A percentile compares a stretch with the other conserved stretches of the same genome.
phyloP scores from a whole-genome alignment of 1,140 invertebrate species.

The Streblospio benedicti region DNA sequence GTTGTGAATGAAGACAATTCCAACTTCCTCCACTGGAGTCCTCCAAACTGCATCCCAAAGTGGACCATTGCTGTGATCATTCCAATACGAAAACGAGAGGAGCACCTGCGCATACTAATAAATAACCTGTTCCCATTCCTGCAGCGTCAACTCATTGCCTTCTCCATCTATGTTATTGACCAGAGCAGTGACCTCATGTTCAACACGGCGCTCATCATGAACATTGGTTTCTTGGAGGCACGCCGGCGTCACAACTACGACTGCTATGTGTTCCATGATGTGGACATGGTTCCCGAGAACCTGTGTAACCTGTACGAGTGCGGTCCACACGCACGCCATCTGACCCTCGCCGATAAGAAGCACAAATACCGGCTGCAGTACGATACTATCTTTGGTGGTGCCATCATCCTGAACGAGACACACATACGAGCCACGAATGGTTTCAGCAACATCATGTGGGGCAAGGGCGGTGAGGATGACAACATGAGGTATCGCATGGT shows the following conservation, averaged over 20 bases:
- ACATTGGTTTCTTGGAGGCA: conserved; percentile 74
- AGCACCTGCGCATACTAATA: conserved; percentile 68
- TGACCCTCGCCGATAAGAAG: neutral
- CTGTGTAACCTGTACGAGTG: conserved; percentile 81
- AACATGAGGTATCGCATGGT: too few relatives aligned
- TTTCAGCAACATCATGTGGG: too few relatives aligned
- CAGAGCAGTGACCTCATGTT: too few relatives aligned
- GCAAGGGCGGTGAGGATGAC: too few relatives aligned
- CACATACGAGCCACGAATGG: too few relatives aligned
- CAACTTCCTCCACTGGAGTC: too few relatives aligned
- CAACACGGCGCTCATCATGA: conserved; percentile 85
- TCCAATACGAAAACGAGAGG: conserved; percentile 71
- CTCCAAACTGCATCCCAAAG: neutral
- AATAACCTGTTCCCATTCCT: conserved; percentile 78
- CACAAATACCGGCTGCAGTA: neutral
- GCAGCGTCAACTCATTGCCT: neutral
- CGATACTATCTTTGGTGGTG: conserved; percentile 1
- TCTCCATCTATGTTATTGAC: conserved; percentile 5
- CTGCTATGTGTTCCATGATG: conserved; percentile 86
- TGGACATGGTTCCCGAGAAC: conserved; percentile 83
- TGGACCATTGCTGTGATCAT: conserved; percentile 68
- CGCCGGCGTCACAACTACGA: conserved; percentile 56
- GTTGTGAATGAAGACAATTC: too few relatives aligned
- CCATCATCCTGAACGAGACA: too few relatives aligned
- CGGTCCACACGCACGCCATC: conserved; percentile 11